Base-by-base conservation (phyloP, 2,113 vertebrate genomes). In the Gobius niger region DNA sequence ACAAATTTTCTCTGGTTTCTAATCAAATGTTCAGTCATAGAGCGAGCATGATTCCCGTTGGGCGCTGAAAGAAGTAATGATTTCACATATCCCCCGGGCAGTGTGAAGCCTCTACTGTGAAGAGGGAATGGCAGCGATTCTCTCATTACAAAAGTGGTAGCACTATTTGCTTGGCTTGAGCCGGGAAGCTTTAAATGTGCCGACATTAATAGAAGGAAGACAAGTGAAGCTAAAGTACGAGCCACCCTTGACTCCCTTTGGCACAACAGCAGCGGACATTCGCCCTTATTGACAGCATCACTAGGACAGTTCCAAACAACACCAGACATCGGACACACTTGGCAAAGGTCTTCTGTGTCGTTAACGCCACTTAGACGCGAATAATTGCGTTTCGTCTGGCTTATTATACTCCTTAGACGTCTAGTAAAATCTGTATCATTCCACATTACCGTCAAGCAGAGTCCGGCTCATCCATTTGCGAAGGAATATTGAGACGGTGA, bases 391-490 rank as follows among this genome's bases (percentile, higher is more conserved):
- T 71, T 82, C 65, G 56, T 69, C 67, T 63, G 50, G 41, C 54
- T 56, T 60, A 52, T 77, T 72, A 52, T 63, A 9, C 72, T 46
- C 52, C 40, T 46, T 47, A 13, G 34, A 71, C 78, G 70, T 73
- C 41, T 0, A 42, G 64, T 42, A 63, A 77, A 69, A 65, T 56
- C 41, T 2, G 51, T 3, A 74, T 86, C 72, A 0, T 44, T 59
- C 62, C 15, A 18, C 73, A 76, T 82, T 68, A 74, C 56, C 72
- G 0, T 81, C 85, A 78, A 0, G 12, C 50, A 2, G 34, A 50
- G 64, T 76, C 73, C 63, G 7, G 70, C 70, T 80, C 47, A 53
- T 65, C 72, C 77, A 19, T 66, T 76, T 47, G 69, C 69, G 68
- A 53, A 68, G 51, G 68, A 63, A 34, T 9, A 46, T 52, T 75